phyloP scores from a whole-genome alignment of 2,113 vertebrate species.

The Dinomys branickii region DNA sequence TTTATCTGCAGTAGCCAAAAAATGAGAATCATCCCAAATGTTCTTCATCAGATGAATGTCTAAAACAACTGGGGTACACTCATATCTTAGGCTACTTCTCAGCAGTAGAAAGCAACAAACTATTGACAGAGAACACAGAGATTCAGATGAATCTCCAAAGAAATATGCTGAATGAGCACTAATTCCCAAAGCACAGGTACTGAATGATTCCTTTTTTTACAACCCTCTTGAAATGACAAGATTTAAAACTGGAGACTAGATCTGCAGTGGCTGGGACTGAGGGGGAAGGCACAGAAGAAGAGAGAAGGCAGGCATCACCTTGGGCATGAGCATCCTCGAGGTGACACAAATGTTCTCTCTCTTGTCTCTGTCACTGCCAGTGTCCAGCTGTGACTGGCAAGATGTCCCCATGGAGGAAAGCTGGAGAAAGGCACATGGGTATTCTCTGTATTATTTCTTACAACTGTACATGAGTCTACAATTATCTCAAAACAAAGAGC shows the following conservation, averaged over 20 bases:
- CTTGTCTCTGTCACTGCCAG: fast-evolving
- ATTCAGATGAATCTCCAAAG: neutral
- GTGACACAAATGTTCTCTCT: neutral
- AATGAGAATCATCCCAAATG: fast-evolving
- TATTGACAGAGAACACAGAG: too few species aligned
- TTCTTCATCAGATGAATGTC: neutral
- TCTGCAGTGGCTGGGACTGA: fast-evolving
- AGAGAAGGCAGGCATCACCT: neutral
- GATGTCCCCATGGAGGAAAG: fast-evolving
- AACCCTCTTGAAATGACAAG: neutral
- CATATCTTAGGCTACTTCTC: neutral
- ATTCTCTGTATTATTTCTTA: neutral
- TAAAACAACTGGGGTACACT: fast-evolving
- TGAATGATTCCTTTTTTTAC: too few species aligned
- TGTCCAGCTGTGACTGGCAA: neutral
- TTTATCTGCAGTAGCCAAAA: neutral
- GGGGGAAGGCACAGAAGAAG: fast-evolving
- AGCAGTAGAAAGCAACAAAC: neutral
- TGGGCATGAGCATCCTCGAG: neutral
- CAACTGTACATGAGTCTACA: neutral
- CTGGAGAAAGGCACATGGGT: fast-evolving
- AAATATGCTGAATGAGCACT: neutral
- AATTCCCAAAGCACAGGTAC: neutral
- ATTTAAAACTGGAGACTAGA: neutral
- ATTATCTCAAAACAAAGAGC: neutral